Percentiles rank a stretch among this genome's conserved stretches.
Evolutionary conservation across 2,797 vertebrate species (phyloP).

Genomic region (Delichon dasypus): DNA sequence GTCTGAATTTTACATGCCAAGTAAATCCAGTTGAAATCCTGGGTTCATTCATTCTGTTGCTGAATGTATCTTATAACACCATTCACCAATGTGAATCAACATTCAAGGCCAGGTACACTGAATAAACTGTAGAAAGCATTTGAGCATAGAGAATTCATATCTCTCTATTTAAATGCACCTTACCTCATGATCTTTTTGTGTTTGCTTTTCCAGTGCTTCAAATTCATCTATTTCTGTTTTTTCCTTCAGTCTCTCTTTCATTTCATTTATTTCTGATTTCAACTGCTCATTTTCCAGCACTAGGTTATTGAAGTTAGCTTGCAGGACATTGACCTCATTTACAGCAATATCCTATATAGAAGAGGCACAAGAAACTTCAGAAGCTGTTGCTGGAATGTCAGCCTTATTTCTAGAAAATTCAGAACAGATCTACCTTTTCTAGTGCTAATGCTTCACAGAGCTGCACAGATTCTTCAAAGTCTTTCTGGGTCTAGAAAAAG

Average conservation of each 20-base stretch:
- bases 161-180: neutral
- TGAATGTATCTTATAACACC: neutral
- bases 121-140: neutral
- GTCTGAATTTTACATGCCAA: neutral
- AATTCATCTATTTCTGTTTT: conserved; percentile 85
- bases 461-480: conserved; percentile 82
- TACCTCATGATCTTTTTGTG: conserved; percentile 86
- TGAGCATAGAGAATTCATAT: neutral
- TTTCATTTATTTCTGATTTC: conserved; percentile 69
- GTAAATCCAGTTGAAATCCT: neutral
- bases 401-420: neutral
- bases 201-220: conserved; percentile 82
- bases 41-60: neutral
- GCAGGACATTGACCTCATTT: conserved; percentile 56
- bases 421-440: conserved; percentile 79
- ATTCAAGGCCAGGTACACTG: neutral
- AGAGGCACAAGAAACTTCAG: neutral
- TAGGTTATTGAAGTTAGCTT: conserved; percentile 62
- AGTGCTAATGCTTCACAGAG: conserved; percentile 81
- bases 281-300: conserved; percentile 73
- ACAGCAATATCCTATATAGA: conserved; percentile 71
- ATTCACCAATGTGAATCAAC: neutral
- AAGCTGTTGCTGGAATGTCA: neutral
- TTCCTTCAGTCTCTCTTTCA: conserved; percentile 77
- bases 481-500: conserved; percentile 68